Evolutionary conservation across 2,888 invertebrate species (phyloP), one percentile per base, ranked within the genome.

Genomic region (Callimorpha dominula): DNA sequence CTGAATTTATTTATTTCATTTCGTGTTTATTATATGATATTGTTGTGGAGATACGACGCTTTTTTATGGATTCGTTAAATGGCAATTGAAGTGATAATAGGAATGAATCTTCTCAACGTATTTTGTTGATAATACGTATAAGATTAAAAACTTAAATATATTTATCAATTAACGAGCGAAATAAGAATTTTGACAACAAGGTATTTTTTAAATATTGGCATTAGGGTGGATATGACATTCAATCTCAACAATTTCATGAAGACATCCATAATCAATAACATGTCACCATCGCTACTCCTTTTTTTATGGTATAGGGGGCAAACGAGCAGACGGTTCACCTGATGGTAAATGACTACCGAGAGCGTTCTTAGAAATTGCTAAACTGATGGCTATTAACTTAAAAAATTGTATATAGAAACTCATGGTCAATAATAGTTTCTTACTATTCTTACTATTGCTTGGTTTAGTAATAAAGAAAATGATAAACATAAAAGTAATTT

Each of bases 1-100:
- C 76, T 77, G 85, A 84, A 85, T 84, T 84, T 93, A 93, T 91
- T 92, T 92, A 90, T 91, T 92, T 91, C 92, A 91, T 92, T 90
- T 87, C 83, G 79, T 86, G 86, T 86, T 89, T 90, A 90, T 90
- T 89, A 88, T 79, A 76, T 85, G 86, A 74, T 82, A 76, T 80
- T 80, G 75, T 81, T 83, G 81, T 76, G 52, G 68, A 74, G 82
- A 78, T 82, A 73, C 46, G 82, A 70, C n/a, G 43, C 15, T 74
- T 68, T 75, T 81, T 81, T 73, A 69, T 60, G 60, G 71, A 54
- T 64, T 69, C 57, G 52, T 60, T 43, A 52, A 65, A 52, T 62
- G 42, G 49, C 52, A 43, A 43, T 70, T 66, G 50, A 62, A 66
- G 43, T 70, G 31, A 57, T 52, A 5, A 66, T 52, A 31, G 40